Evolutionary conservation across 2,797 vertebrate species (phyloP).

Genomic region (Sparus aurata): DNA sequence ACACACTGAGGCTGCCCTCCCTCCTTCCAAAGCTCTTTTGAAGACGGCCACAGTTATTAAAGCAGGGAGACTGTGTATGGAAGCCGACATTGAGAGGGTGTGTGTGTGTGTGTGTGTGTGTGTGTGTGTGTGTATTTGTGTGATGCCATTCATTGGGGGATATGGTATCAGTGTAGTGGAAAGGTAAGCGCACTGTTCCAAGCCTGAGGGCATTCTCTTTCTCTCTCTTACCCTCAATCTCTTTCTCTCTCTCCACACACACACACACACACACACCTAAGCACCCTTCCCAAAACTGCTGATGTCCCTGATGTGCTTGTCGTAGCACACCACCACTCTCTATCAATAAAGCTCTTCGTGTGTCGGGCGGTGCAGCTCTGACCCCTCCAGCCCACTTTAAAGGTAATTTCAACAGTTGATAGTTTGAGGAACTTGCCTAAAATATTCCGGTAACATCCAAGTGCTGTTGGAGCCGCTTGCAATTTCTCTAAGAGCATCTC

Average conservation of each 20-base stretch:
- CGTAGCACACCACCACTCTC: conserved; percentile 16
- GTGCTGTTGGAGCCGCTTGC: background rate
- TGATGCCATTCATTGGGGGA: conserved; percentile 41
- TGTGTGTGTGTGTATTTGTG: background rate
- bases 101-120: conserved; percentile 27
- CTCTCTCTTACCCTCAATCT: background rate
- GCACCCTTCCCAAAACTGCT: conserved; percentile 12
- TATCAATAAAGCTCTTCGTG: conserved; percentile 30
- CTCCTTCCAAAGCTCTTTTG: conserved; percentile 42
- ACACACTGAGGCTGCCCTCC: conserved; percentile 20
- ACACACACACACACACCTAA: conserved; percentile 15
- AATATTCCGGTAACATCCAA: conserved; percentile 12
- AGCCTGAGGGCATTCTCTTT: conserved; percentile 53
- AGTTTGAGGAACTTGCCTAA: conserved; percentile 33
- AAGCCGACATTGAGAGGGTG: conserved; percentile 46
- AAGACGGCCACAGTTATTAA: conserved; percentile 50
- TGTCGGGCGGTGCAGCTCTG: conserved; percentile 14
- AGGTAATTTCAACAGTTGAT: conserved; percentile 27
- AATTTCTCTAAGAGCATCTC: conserved; percentile 12
- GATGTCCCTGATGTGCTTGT: conserved; percentile 19
- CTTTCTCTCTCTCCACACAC: conserved; percentile 7
- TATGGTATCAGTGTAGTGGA: conserved; percentile 46
- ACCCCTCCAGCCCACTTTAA: conserved; percentile 26
- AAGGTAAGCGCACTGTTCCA: conserved; percentile 56
- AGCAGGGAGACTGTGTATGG: conserved; percentile 32